Conservation (phyloP, 2,888 invertebrate genomes). For the Harpalus rubripes region DNA sequence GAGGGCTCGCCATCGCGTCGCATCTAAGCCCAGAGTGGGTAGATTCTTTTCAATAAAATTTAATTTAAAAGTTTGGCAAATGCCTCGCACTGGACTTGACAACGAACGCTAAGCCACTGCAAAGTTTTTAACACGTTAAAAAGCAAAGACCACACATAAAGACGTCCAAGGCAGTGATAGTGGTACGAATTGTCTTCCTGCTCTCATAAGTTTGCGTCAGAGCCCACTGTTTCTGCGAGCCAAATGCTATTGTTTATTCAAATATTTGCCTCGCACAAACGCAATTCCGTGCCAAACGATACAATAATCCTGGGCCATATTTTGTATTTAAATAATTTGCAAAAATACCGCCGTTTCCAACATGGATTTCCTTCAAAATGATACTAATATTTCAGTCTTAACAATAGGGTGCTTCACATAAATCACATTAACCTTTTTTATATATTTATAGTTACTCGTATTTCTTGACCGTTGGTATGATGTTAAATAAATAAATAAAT, state of each 20-base stretch:
- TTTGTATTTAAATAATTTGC: conserved; percentile 44
- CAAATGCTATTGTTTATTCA: conserved; percentile 48
- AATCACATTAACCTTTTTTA: no score
- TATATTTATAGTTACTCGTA: no score
- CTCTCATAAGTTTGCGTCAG: neutral
- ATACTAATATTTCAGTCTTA: neutral
- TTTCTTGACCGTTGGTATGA: no score
- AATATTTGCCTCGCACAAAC: conserved; percentile 45
- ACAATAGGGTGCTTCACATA: neutral
- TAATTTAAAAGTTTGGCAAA: conserved; percentile 66
- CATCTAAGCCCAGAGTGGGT: conserved; percentile 59
- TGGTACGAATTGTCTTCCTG: neutral
- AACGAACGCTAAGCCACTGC: conserved; percentile 61
- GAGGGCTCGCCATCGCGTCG: conserved; percentile 43
- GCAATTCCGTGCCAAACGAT: conserved; percentile 48
- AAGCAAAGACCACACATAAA: conserved; percentile 55
- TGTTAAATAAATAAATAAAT: no score
- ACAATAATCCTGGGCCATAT: conserved; percentile 16
- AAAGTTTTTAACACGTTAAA: conserved; percentile 53
- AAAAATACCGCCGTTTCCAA: neutral
- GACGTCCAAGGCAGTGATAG: conserved; percentile 26
- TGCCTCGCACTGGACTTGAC: conserved; percentile 60
- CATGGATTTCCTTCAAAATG: neutral
- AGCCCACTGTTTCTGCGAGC: neutral
- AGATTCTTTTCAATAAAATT: conserved; percentile 67